phyloP scores from a whole-genome alignment of 2,113 vertebrate genomes.

The Clarias gariepinus region DNA sequence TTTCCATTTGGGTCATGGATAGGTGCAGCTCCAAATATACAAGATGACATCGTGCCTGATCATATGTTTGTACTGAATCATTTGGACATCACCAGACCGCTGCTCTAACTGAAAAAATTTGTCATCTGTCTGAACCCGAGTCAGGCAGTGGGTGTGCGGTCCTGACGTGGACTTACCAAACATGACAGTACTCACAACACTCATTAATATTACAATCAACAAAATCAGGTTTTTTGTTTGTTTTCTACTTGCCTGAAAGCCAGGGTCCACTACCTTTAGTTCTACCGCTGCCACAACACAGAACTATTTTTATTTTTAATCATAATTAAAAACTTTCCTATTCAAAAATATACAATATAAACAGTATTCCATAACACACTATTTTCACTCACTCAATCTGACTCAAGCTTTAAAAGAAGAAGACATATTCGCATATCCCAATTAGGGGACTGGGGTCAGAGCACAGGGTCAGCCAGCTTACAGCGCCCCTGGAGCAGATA shows the following conservation, averaged over 20 bases:
- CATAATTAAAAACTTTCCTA: neutral
- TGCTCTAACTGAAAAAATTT: neutral
- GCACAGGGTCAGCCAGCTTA: too few relatives aligned
- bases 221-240: too few relatives aligned
- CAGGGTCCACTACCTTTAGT: neutral
- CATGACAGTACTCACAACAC: too few relatives aligned
- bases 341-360: neutral
- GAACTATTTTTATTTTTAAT: neutral
- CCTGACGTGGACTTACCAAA: neutral
- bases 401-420: too few relatives aligned
- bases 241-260: neutral
- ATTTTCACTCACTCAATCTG: neutral
- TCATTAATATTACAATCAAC: too few relatives aligned
- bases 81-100: neutral
- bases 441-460: too few relatives aligned
- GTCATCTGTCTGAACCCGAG: neutral
- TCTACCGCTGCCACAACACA: too few relatives aligned
- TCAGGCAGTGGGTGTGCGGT: neutral
- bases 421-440: too few relatives aligned
- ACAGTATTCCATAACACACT: neutral
- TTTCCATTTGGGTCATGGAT: neutral
- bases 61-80: neutral
- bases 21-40: neutral
- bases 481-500: too few relatives aligned
- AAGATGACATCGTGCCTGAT: neutral